Evolutionary conservation across 2,797 vertebrate genomes (phyloP).

Genomic region (Adrianichthys oophorus): DNA sequence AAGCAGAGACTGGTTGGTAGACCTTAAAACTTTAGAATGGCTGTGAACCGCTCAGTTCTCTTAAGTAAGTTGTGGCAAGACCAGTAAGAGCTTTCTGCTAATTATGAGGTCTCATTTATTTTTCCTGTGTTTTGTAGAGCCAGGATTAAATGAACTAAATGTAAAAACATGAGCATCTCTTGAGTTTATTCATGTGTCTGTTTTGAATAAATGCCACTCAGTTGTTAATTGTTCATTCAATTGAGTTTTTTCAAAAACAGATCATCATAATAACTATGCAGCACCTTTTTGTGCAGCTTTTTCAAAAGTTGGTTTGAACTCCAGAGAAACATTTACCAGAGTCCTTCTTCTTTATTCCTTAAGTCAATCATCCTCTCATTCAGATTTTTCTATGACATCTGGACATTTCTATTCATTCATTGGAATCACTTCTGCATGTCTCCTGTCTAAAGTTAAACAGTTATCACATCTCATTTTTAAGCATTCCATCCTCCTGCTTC

Average conservation of each 20-base stretch:
- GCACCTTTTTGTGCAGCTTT: background rate
- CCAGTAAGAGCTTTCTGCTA: too few relatives aligned
- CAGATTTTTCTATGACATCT: background rate
- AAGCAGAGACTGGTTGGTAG: too few relatives aligned
- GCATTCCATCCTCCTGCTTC: conserved; percentile 16
- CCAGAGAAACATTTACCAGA: too few relatives aligned
- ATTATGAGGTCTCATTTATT: too few relatives aligned
- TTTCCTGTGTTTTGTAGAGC: too few relatives aligned
- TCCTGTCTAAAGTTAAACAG: conserved; percentile 17
- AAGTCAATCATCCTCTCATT: background rate
- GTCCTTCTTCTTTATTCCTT: too few relatives aligned
- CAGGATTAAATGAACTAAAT: background rate
- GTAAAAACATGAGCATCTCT: background rate
- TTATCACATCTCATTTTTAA: conserved; percentile 34
- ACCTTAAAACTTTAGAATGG: too few relatives aligned
- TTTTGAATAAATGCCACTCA: background rate
- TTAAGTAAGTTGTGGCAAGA: too few relatives aligned
- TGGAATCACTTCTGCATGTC: conserved; percentile 16
- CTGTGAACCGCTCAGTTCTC: too few relatives aligned
- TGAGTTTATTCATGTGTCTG: background rate
- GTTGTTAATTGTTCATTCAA: background rate
- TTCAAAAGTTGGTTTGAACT: too few relatives aligned
- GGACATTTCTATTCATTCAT: background rate
- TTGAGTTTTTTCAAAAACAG: background rate
- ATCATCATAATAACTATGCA: background rate